Evolutionary conservation across 2,797 vertebrate species (phyloP), one percentile per base, ranked within the genome.

Genomic region (Gadopsis marmoratus): DNA sequence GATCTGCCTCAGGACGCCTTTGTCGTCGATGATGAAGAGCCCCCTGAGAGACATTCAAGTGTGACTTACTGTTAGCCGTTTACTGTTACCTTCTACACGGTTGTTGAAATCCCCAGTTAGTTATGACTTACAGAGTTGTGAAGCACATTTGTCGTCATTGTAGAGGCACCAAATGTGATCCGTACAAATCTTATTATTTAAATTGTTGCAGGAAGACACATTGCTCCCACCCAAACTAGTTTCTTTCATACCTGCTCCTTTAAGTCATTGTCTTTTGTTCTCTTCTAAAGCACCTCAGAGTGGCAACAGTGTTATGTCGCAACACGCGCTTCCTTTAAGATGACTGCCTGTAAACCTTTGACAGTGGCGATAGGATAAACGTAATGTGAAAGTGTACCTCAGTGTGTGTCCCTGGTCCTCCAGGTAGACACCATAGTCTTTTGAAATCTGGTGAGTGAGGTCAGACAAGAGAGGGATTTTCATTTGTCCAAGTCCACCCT

Each of bases 21-120:
- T 98, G 87, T 95, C 91, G 62, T 99, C 98, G n/a, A 99, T 98
- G 90, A 99, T 99, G 91, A 99, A 99, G 74, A 99, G 97, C 74
- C 98, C 98, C 88, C 98, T 99, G 45, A 45, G 45, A 64, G 4
- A 35, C n/a, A 80, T n/a, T 31, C 2, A 53, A 60, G 35, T 29
- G 50, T 4, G 2, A 43, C 50, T 17, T 10, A 7, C 0, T 60
- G 26, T 31, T 64, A 11, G 6, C 23, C 17, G 1, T 56, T 47
- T 50, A 48, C 8, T 47, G 8, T 47, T 29, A 26, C 59, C 33
- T 26, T 74, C n/a, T 37, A 31, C 17, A 13, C 8, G 11, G 23
- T 11, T 51, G 45, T 69, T 58, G 19, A 51, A 61, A 78, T 64
- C 5, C 11, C 31, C 26, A 54, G 48, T 23, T 35, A 67, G 33